phyloP scores from a whole-genome alignment of 1,140 invertebrate genomes.

The Holotrichia oblita region DNA sequence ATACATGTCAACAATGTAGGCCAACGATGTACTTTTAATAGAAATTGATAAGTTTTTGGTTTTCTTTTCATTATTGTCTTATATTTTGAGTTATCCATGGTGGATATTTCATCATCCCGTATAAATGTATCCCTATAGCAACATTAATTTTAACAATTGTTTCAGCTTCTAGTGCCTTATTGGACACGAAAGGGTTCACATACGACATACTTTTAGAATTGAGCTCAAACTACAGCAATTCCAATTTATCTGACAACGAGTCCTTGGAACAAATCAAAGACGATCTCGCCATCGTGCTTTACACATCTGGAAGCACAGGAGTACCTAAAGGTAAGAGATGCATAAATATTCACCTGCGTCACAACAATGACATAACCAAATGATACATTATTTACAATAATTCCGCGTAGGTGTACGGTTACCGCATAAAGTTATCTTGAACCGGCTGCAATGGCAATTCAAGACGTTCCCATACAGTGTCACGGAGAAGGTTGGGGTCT shows the following conservation, averaged over 20 bases:
- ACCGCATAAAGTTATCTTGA: slow-evolving; percentile 80
- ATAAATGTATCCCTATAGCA: too few relatives aligned
- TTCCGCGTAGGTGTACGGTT: slow-evolving; percentile 75
- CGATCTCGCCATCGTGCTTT: slow-evolving; percentile 80
- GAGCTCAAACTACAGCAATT: slow-evolving; percentile 45
- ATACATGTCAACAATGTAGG: too few relatives aligned
- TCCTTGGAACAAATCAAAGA: slow-evolving; percentile 57
- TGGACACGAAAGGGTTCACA: slow-evolving; percentile 49
- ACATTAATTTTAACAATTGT: background rate
- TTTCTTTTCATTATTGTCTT: too few relatives aligned
- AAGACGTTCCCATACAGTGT: slow-evolving; percentile 73
- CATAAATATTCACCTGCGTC: background rate
- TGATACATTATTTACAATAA: slow-evolving; percentile 53
- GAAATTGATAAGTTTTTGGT: too few relatives aligned
- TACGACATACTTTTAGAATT: slow-evolving; percentile 49
- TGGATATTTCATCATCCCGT: too few relatives aligned
- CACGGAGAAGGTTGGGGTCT: slow-evolving; percentile 76
- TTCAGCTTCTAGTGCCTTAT: slow-evolving; percentile 51
- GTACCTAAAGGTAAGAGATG: slow-evolving; percentile 80
- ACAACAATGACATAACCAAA: background rate
- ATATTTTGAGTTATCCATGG: too few relatives aligned
- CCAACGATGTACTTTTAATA: too few relatives aligned
- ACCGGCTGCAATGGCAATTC: slow-evolving; percentile 88
- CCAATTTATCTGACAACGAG: slow-evolving; percentile 48
- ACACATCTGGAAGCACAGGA: slow-evolving; percentile 94